phyloP scores from a whole-genome alignment of 2,888 invertebrate species.

The Hypsopygia costalis region DNA sequence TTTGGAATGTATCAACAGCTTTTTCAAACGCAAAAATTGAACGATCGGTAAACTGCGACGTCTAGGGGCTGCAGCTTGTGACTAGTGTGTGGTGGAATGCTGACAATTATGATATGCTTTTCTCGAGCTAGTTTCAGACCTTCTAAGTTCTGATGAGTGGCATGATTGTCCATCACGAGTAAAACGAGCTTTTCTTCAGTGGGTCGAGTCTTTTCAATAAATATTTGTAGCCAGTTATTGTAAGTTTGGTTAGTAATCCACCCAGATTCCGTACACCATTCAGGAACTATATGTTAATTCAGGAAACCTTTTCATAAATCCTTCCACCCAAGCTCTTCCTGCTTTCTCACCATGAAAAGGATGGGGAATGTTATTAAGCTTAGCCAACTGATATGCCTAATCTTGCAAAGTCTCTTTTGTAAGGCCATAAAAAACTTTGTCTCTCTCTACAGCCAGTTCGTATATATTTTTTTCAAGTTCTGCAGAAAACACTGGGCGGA shows the following conservation, averaged over 20 bases:
- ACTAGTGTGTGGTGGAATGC: slow-evolving; percentile 30
- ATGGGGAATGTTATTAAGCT: too few relatives aligned
- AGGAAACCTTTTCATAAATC: slow-evolving; percentile 8
- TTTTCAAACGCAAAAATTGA: not conserved
- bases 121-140: slow-evolving; percentile 22
- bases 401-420: too few relatives aligned
- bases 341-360: too few relatives aligned
- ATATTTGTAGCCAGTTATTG: not conserved
- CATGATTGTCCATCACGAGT: slow-evolving; percentile 38
- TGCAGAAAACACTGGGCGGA: too few relatives aligned
- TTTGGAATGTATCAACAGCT: not conserved
- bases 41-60: not conserved
- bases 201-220: not conserved
- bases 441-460: too few relatives aligned
- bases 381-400: too few relatives aligned
- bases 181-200: slow-evolving; percentile 23
- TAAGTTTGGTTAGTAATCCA: slow-evolving; percentile 8
- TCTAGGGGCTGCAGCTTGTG: slow-evolving; percentile 1
- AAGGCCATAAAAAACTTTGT: too few relatives aligned
- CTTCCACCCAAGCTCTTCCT: slow-evolving; percentile 6
- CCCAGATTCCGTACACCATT: slow-evolving; percentile 4
- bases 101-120: slow-evolving; percentile 37
- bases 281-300: slow-evolving; percentile 1
- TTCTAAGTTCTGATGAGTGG: slow-evolving; percentile 27
- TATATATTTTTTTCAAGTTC: too few relatives aligned